Conservation (phyloP, 1,140 invertebrate species). For the Leptopilina clavipes region DNA sequence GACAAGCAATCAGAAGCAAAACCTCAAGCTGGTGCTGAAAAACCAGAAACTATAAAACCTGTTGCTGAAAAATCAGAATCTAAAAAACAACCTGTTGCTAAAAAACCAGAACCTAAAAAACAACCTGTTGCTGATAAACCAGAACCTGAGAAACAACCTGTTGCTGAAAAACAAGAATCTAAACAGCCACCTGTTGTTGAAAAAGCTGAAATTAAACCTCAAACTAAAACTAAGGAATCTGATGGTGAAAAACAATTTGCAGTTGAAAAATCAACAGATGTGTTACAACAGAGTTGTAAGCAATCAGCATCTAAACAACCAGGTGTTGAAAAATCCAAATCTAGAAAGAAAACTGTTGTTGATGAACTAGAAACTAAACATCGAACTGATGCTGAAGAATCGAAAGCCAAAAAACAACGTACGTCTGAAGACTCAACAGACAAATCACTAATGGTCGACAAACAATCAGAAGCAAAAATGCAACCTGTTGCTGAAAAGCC, state of each 20-base stretch:
- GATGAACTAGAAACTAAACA: no score
- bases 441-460: neutral
- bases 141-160: neutral
- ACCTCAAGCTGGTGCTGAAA: constrained; percentile 26
- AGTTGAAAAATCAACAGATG: neutral
- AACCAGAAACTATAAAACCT: constrained; percentile 42
- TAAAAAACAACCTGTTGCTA: neutral
- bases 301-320: neutral
- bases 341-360: no score
- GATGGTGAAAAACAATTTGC: neutral
- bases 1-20: constrained; percentile 34
- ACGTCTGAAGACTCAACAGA: neutral
- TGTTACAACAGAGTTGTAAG: neutral
- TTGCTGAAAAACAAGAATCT: neutral
- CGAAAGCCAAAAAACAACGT: neutral
- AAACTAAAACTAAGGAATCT: no score
- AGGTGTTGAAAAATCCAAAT: neutral
- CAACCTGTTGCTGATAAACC: neutral
- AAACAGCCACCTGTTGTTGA: constrained; percentile 33
- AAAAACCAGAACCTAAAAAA: neutral
- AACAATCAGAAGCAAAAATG: constrained; percentile 36
- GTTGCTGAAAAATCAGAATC: neutral
- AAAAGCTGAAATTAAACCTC: neutral
- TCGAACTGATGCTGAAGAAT: neutral
- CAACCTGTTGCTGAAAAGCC: constrained; percentile 27